phyloP scores from a whole-genome alignment of 1,140 invertebrate genomes.

The Nilaparvata lugens region DNA sequence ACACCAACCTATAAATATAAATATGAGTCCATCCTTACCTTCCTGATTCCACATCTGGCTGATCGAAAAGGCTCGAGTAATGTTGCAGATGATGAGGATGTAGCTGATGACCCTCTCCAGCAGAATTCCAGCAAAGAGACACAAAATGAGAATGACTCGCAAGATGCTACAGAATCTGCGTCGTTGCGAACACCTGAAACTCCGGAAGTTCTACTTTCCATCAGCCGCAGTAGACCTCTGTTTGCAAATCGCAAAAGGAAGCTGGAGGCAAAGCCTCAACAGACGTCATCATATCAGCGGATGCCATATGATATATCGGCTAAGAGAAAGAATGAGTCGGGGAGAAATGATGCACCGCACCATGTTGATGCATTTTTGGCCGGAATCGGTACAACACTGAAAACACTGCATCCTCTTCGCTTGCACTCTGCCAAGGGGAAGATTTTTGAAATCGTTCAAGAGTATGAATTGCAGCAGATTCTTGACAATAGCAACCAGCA shows the following conservation, averaged over 20 bases:
- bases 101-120: not conserved
- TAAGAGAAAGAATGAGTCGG: too few relatives aligned
- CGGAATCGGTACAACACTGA: slow-evolving; percentile 17
- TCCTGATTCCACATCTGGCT: not conserved
- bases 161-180: not conserved
- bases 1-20: slow-evolving; percentile 12
- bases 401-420: slow-evolving; percentile 16
- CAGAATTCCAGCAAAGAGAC: slow-evolving; percentile 2
- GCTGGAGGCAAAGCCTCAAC: not conserved
- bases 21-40: slow-evolving; percentile 15
- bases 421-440: slow-evolving; percentile 18
- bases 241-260: slow-evolving; percentile 12
- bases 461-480: slow-evolving; percentile 18
- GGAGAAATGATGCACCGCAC: slow-evolving; percentile 5
- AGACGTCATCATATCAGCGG: too few relatives aligned
- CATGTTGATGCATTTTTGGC: slow-evolving; percentile 21
- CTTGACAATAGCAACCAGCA: not conserved
- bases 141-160: not conserved
- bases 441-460: slow-evolving; percentile 20
- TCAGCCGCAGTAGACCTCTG: not conserved
- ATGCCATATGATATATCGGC: too few relatives aligned
- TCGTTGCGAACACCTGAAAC: not conserved
- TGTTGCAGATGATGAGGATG: slow-evolving; percentile 10
- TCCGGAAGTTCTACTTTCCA: too few relatives aligned
- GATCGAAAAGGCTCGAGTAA: slow-evolving; percentile 17